Percentiles rank a stretch among this genome's conserved stretches.
These are phyloP conservation scores for Lathronympha strigana DNA, from an alignment of 2,888 invertebrate genomes.

Conservation along the genomic window DNA sequence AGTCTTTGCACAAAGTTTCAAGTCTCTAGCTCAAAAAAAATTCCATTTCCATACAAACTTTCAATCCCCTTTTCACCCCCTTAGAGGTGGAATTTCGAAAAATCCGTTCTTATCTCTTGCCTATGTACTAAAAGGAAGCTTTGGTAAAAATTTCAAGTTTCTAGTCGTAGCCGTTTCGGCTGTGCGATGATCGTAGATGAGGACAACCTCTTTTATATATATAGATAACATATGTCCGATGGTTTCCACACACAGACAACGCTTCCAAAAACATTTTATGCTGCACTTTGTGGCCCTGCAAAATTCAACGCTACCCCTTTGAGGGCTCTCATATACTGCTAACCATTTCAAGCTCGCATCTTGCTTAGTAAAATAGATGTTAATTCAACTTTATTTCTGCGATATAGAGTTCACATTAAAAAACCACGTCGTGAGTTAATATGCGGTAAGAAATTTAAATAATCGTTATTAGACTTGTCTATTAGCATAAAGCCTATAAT, in stretches of 20 bases:
- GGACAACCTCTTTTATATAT: too few relatives aligned
- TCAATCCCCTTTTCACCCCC: too few relatives aligned
- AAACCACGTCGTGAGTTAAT: background rate
- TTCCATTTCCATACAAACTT: too few relatives aligned
- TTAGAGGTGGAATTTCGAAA: too few relatives aligned
- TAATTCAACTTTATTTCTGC: background rate
- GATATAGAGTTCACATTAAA: background rate
- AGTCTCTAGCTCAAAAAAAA: too few relatives aligned
- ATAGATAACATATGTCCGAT: background rate
- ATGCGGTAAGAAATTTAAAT: constrained; percentile 3
- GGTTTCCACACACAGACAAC: background rate
- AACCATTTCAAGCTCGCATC: background rate
- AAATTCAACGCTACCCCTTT: constrained; percentile 58
- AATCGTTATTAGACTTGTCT: constrained; percentile 66
- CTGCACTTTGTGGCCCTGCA: constrained; percentile 25
- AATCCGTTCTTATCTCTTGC: too few relatives aligned
- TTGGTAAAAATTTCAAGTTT: too few relatives aligned
- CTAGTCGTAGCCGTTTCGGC: too few relatives aligned
- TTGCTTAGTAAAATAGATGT: background rate
- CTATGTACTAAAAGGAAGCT: too few relatives aligned
- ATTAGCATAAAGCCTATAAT: constrained; percentile 81
- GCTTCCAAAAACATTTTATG: constrained; percentile 27
- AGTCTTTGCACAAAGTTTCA: too few relatives aligned
- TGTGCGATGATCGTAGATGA: too few relatives aligned
- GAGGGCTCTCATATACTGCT: constrained; percentile 55